Conservation (phyloP, 2,797 vertebrate species). For the Octomys mimax region DNA sequence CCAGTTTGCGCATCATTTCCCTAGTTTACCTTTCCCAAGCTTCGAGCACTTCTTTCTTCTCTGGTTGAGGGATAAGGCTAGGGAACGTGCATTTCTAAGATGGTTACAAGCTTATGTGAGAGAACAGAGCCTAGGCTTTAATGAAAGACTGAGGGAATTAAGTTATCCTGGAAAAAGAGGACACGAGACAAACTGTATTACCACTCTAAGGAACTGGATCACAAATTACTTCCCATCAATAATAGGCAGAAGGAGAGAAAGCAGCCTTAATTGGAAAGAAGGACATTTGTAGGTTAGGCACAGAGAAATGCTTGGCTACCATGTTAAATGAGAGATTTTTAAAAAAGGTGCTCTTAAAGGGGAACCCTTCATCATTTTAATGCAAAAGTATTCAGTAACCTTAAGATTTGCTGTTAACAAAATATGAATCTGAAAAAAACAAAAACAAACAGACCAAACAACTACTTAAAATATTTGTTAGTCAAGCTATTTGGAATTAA, state of each 20-base stretch:
- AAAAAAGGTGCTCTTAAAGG: constrained; percentile 10
- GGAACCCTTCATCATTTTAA: not conserved
- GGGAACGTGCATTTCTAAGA: not conserved
- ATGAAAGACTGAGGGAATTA: not conserved
- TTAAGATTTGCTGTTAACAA: not conserved
- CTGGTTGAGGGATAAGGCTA: not conserved
- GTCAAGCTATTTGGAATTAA: not conserved
- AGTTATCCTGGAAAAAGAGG: not conserved
- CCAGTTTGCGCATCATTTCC: not conserved
- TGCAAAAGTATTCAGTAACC: not conserved
- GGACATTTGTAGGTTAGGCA: not conserved
- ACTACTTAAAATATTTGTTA: constrained; percentile 1
- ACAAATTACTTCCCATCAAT: not conserved
- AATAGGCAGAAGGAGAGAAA: not conserved
- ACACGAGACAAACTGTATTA: not conserved
- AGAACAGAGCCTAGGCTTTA: not conserved
- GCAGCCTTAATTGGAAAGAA: not conserved
- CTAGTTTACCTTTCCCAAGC: not conserved
- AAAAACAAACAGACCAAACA: not conserved
- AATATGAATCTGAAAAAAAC: not conserved
- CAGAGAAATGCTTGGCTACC: not conserved
- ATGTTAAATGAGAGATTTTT: constrained; percentile 7
- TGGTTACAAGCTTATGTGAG: not conserved
- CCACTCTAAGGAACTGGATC: not conserved
- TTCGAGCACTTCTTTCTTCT: not conserved